A percentile compares a stretch with the other conserved stretches of the same genome.
phyloP scores from a whole-genome alignment of 2,113 vertebrate genomes.

The Thamnaconus septentrionalis region DNA sequence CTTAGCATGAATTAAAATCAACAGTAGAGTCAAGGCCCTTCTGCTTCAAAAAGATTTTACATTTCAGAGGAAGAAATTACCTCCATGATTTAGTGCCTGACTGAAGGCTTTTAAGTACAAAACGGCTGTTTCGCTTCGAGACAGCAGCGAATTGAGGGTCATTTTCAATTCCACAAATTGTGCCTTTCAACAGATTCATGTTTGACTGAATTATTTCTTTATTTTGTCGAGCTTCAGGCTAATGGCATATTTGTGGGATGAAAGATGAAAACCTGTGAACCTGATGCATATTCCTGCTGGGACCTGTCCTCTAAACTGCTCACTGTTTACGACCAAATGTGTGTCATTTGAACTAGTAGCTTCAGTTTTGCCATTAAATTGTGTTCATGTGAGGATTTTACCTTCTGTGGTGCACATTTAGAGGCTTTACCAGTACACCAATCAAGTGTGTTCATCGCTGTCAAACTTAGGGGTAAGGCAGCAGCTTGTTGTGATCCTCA shows the following conservation, averaged over 20 bases:
- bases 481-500: no score
- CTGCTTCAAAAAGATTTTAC: background rate
- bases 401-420: no score
- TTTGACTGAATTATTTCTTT: slow-evolving; percentile 22
- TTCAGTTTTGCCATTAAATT: no score
- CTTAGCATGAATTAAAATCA: background rate
- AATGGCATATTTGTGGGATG: slow-evolving; percentile 21
- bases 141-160: background rate
- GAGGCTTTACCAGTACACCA: no score
- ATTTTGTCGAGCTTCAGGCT: slow-evolving; percentile 16
- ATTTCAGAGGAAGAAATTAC: slow-evolving; percentile 2
- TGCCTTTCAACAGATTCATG: slow-evolving; percentile 2
- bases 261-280: slow-evolving; percentile 40
- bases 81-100: background rate
- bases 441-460: no score
- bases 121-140: no score
- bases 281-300: slow-evolving; percentile 42
- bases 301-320: slow-evolving; percentile 9
- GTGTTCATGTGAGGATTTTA: no score
- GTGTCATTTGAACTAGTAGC: no score
- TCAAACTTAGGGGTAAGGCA: no score
- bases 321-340: slow-evolving; percentile 18
- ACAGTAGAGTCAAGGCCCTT: slow-evolving; percentile 17
- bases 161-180: slow-evolving; percentile 39
- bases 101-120: slow-evolving; percentile 6